Conservation (phyloP, 2,113 vertebrate species). For the Alaudala cheleensis region DNA sequence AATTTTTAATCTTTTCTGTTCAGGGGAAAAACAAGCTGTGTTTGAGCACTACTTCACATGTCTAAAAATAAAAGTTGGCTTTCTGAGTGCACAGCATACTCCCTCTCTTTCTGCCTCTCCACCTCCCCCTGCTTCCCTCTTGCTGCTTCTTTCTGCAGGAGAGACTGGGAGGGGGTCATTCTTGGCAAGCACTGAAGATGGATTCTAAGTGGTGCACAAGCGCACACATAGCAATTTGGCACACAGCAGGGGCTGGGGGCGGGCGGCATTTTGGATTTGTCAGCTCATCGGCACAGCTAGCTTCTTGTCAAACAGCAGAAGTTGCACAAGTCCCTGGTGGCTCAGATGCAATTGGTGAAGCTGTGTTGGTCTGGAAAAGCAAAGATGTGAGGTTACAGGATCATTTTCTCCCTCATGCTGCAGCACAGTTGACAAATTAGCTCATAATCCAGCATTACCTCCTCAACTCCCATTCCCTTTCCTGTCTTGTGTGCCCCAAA, state of each 20-base stretch:
- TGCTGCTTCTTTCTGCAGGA: background rate
- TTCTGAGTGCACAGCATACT: background rate
- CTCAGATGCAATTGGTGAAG: background rate
- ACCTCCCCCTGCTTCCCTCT: background rate
- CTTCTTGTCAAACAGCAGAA: slow-evolving; percentile 52
- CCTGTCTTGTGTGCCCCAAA: background rate
- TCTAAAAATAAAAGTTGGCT: slow-evolving; percentile 56
- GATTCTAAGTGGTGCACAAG: slow-evolving; percentile 29
- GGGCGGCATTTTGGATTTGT: slow-evolving; percentile 57
- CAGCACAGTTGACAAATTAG: background rate
- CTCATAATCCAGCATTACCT: background rate
- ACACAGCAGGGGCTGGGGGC: slow-evolving; percentile 42
- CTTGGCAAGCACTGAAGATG: slow-evolving; percentile 10
- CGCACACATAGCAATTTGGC: slow-evolving; percentile 47
- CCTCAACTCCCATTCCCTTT: background rate
- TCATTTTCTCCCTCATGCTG: background rate
- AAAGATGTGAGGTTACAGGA: background rate
- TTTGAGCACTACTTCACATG: background rate
- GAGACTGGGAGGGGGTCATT: background rate
- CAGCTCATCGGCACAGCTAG: slow-evolving; percentile 51
- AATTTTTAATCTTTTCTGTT: background rate
- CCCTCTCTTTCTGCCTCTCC: background rate
- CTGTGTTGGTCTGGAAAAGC: background rate
- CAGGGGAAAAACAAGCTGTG: background rate
- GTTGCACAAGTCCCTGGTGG: slow-evolving; percentile 24